phyloP scores from a whole-genome alignment of 2,888 invertebrate species.

The Diloba caeruleocephala region DNA sequence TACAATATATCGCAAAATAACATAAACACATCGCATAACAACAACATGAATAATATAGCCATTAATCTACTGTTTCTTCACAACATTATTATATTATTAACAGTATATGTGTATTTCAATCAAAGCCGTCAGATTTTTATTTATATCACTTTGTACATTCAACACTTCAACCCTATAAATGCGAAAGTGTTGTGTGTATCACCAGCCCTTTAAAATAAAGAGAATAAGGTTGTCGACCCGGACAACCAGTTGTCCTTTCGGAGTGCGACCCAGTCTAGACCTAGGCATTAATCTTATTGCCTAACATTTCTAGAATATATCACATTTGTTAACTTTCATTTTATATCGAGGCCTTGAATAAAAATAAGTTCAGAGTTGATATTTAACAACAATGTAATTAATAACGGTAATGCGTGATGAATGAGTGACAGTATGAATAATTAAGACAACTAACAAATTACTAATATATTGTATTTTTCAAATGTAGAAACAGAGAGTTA shows the following conservation, averaged over 20 bases:
- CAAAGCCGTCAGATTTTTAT: background rate
- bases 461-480: too few relatives aligned
- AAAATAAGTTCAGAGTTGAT: constrained; percentile 49
- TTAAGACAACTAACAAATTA: too few relatives aligned
- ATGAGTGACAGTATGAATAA: background rate
- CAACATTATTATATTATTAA: too few relatives aligned
- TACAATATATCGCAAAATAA: too few relatives aligned
- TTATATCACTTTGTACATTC: background rate
- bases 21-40: too few relatives aligned
- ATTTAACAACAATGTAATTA: constrained; percentile 2
- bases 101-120: background rate
- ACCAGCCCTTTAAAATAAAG: constrained; percentile 38
- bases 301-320: constrained; percentile 58
- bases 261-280: constrained; percentile 58
- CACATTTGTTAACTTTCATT: constrained; percentile 54
- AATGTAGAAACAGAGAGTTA: too few relatives aligned
- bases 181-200: constrained; percentile 37
- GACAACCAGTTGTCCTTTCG: constrained; percentile 74
- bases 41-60: too few relatives aligned
- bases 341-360: constrained; percentile 53
- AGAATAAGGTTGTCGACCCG: constrained; percentile 68
- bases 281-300: constrained; percentile 65
- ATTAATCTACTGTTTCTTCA: too few relatives aligned
- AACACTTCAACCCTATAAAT: constrained; percentile 16
- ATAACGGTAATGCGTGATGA: background rate